phyloP scores from a whole-genome alignment of 2,113 vertebrate genomes.

The Microcebus jonahi region DNA sequence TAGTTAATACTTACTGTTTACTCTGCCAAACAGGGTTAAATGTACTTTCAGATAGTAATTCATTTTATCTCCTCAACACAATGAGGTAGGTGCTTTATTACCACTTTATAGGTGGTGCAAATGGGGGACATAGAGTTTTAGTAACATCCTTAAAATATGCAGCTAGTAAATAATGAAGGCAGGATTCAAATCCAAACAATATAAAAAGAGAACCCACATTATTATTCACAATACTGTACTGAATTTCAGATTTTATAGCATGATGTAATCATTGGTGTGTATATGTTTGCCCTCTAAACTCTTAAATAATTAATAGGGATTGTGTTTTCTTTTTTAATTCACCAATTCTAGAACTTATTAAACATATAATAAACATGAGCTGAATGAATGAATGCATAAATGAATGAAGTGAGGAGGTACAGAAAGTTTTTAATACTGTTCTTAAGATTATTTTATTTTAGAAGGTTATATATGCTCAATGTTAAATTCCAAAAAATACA shows the following conservation, averaged over 20 bases:
- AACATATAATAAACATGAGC: not conserved
- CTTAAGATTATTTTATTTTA: not conserved
- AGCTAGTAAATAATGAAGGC: not conserved
- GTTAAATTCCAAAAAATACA: not conserved
- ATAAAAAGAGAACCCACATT: not conserved
- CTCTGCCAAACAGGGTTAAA: not conserved
- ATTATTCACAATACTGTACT: not conserved
- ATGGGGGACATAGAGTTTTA: not conserved
- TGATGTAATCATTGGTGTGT: not conserved
- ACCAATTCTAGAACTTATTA: not conserved
- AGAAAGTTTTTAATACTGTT: not conserved
- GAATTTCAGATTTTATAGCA: not conserved
- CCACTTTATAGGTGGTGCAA: not conserved
- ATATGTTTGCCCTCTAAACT: not conserved
- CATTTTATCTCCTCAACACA: conserved; percentile 10
- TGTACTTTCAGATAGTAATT: not conserved
- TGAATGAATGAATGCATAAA: not conserved
- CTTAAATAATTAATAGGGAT: not conserved
- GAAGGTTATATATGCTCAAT: not conserved
- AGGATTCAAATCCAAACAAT: not conserved
- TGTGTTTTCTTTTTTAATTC: conserved; percentile 18
- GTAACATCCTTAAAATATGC: not conserved
- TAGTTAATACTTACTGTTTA: conserved; percentile 24
- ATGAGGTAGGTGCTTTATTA: not conserved
- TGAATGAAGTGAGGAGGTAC: not conserved